Evolutionary conservation across 2,797 vertebrate genomes (phyloP).

Genomic region (Anas flavirostris): DNA sequence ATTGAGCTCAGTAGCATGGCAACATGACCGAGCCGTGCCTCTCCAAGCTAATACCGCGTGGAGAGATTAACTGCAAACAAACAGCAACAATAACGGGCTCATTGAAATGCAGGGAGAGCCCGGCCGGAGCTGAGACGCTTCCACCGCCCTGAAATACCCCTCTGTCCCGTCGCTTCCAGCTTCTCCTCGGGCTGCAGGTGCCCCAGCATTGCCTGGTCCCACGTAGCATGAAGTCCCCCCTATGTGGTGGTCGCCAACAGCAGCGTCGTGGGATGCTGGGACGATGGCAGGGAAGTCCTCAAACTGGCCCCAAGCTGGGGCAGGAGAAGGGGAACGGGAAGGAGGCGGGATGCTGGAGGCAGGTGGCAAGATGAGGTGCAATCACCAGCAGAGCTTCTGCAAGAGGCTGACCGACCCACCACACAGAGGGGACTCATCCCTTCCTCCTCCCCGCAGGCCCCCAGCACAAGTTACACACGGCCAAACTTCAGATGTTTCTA

Average conservation of each 20-base stretch:
- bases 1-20: neutral
- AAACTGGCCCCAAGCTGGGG: neutral
- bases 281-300: neutral
- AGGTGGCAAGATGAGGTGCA: neutral
- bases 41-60: neutral
- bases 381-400: neutral
- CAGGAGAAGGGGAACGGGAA: neutral
- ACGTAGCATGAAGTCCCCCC: accelerated
- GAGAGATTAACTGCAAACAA: neutral
- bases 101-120: conserved; percentile 34
- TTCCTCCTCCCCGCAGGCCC: neutral
- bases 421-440: neutral
- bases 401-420: neutral
- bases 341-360: neutral
- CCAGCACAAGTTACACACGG: conserved; percentile 41
- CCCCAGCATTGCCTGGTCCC: neutral
- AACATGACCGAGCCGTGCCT: neutral
- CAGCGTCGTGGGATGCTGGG: neutral
- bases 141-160: neutral
- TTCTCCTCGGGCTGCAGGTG: accelerated
- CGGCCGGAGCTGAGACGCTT: neutral
- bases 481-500: conserved; percentile 28
- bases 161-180: neutral
- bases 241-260: accelerated
- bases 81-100: conserved; percentile 1